Conservation (phyloP, 1,140 invertebrate genomes). For the Drosophila obscura region DNA sequence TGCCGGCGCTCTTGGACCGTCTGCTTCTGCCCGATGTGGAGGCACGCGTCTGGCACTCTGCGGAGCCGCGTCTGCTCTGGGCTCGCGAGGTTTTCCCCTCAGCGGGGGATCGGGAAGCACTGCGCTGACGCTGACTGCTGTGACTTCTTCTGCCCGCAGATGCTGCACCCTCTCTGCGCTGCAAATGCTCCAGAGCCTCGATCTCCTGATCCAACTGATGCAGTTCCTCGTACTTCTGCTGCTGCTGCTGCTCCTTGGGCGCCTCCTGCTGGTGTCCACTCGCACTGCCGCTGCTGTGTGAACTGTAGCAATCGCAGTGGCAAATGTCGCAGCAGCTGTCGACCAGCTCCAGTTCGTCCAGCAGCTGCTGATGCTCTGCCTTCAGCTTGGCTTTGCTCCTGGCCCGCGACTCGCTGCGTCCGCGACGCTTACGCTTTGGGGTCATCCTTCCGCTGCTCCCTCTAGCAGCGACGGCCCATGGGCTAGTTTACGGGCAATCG, state of each 20-base stretch:
- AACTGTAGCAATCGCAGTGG: conserved; percentile 80
- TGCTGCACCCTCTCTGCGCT: conserved; percentile 42
- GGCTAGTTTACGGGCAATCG: background rate
- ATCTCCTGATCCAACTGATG: conserved; percentile 63
- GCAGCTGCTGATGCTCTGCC: conserved; percentile 60
- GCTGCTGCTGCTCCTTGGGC: conserved; percentile 44
- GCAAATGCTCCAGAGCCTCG: conserved; percentile 49
- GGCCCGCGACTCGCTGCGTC: conserved; percentile 46
- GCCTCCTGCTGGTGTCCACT: conserved; percentile 12
- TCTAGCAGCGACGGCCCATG: conserved; percentile 6
- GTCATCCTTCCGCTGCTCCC: conserved; percentile 40
- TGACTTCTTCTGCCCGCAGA: conserved; percentile 1
- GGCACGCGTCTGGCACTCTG: conserved; percentile 27
- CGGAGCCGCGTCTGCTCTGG: conserved; percentile 46
- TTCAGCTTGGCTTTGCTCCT: conserved; percentile 34
- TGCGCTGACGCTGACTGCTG: conserved; percentile 36
- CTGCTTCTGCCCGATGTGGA: conserved; percentile 29
- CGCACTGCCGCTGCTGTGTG: conserved; percentile 60
- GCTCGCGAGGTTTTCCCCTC: conserved; percentile 15
- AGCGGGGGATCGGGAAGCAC: conserved; percentile 56
- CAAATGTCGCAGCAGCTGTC: conserved; percentile 80
- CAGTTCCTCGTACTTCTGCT: conserved; percentile 31
- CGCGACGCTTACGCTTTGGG: conserved; percentile 63
- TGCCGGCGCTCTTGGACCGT: conserved; percentile 73
- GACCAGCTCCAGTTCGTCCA: conserved; percentile 63